Evolutionary conservation across 2,797 vertebrate genomes (phyloP).

Genomic region (Sebastes hopkinsi): DNA sequence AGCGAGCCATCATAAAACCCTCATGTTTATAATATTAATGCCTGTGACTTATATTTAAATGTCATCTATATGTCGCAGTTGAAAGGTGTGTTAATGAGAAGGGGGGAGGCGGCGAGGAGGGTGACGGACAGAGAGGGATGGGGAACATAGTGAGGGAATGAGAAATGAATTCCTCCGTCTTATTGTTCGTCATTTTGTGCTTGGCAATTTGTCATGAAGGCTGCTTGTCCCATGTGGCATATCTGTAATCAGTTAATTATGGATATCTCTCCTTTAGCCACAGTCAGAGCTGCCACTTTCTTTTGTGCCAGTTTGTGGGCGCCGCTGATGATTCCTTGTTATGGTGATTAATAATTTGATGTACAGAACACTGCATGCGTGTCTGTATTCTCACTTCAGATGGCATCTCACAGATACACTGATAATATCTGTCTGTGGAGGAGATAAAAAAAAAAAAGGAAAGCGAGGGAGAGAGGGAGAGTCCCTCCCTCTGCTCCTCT

Average conservation of each 20-base stretch:
- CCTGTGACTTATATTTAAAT: constrained; percentile 72
- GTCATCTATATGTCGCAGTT: constrained; percentile 65
- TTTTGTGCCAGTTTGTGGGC: constrained; percentile 42
- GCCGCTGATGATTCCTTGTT: constrained; percentile 40
- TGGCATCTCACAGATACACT: constrained; percentile 35
- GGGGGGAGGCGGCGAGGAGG: neutral
- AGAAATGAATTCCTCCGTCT: constrained; percentile 46
- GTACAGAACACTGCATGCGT: constrained; percentile 13
- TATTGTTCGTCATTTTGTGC: constrained; percentile 52
- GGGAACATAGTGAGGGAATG: constrained; percentile 24
- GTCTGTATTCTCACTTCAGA: constrained; percentile 31
- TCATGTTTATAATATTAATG: constrained; percentile 76
- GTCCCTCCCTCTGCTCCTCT: constrained; percentile 53
- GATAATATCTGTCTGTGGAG: constrained; percentile 47
- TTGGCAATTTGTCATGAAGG: constrained; percentile 54
- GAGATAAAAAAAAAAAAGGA: neutral
- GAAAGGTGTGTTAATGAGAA: constrained; percentile 66
- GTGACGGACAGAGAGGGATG: constrained; percentile 25
- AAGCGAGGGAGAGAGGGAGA: neutral
- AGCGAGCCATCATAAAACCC: constrained; percentile 64
- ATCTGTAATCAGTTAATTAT: constrained; percentile 64
- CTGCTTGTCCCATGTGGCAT: constrained; percentile 44
- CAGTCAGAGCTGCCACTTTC: constrained; percentile 44
- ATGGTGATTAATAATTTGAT: constrained; percentile 62
- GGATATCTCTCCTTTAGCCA: constrained; percentile 50